A percentile compares a stretch with the other conserved stretches of the same genome.
Conservation (phyloP, 1,140 invertebrate genomes). For the Chionoecetes opilio region DNA sequence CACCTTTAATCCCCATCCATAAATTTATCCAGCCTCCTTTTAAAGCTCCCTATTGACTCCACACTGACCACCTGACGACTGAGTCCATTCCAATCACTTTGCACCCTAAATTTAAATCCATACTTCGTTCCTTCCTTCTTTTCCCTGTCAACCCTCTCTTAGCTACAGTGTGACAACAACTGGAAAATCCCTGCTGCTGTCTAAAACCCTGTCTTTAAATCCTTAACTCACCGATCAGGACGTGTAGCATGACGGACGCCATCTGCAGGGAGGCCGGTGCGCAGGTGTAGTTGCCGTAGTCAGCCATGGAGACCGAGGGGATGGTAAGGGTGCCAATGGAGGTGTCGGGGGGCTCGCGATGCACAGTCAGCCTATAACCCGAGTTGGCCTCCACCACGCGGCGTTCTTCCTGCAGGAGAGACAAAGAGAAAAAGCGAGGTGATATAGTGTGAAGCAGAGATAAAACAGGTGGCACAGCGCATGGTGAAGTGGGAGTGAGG, state of each 20-base stretch:
- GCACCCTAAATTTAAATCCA: too few species aligned
- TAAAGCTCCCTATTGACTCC: too few species aligned
- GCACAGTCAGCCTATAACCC: slow-evolving; percentile 1
- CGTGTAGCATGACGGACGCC: slow-evolving; percentile 82
- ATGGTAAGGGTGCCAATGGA: slow-evolving; percentile 81
- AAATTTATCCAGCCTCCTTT: too few species aligned
- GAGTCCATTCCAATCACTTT: too few species aligned
- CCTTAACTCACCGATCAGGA: slow-evolving; percentile 65
- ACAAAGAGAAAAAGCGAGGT: not conserved
- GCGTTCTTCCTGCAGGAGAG: slow-evolving; percentile 58
- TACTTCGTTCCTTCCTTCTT: not conserved
- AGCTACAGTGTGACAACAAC: too few species aligned
- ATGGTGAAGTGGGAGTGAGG: too few species aligned
- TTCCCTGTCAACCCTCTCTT: not conserved
- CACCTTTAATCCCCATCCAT: too few species aligned
- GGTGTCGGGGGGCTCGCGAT: slow-evolving; percentile 57
- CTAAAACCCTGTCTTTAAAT: not conserved
- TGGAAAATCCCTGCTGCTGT: too few species aligned
- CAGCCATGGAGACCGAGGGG: slow-evolving; percentile 81
- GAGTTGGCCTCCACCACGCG: slow-evolving; percentile 57
- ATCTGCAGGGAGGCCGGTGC: slow-evolving; percentile 82
- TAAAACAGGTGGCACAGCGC: not conserved
- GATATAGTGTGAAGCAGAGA: not conserved
- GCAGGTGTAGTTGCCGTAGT: slow-evolving; percentile 83
- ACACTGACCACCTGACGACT: too few species aligned